Conservation (phyloP, 2,113 vertebrate species). For the Brienomyrus brachyistius region DNA sequence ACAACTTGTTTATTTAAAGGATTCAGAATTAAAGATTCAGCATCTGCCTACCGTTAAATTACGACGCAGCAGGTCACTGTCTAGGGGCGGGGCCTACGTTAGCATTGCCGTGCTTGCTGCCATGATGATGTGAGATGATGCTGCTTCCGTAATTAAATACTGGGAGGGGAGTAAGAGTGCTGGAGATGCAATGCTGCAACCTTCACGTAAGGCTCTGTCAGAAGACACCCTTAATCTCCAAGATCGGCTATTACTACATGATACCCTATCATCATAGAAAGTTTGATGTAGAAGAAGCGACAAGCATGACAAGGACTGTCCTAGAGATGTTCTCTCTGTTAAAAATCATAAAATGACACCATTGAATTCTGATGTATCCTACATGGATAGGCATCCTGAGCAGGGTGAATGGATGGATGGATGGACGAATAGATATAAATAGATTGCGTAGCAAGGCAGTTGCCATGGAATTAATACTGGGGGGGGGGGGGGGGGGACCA, state of each 20-base stretch:
- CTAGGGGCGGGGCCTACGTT: background rate
- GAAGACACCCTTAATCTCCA: background rate
- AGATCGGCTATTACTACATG: background rate
- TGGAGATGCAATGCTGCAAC: background rate
- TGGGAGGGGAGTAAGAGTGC: background rate
- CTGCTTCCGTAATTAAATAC: background rate
- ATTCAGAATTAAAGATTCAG: conserved; percentile 33
- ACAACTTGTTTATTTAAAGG: conserved; percentile 26
- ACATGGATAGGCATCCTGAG: background rate
- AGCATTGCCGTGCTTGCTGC: conserved; percentile 18
- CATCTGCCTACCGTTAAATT: conserved; percentile 22
- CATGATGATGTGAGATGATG: background rate
- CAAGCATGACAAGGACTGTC: background rate
- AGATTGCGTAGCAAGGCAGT: background rate
- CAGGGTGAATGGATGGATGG: background rate
- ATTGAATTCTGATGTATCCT: background rate
- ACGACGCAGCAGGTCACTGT: conserved; percentile 22
- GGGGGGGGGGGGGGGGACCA: too few relatives aligned
- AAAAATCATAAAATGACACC: background rate
- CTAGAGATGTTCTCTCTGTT: background rate
- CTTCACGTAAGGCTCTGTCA: background rate
- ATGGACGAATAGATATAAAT: background rate
- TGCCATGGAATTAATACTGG: background rate
- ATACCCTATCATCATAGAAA: background rate
- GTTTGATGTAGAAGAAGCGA: background rate